Evolutionary conservation across 1,140 invertebrate genomes (phyloP).

Genomic region (Sminthurides bifidus): DNA sequence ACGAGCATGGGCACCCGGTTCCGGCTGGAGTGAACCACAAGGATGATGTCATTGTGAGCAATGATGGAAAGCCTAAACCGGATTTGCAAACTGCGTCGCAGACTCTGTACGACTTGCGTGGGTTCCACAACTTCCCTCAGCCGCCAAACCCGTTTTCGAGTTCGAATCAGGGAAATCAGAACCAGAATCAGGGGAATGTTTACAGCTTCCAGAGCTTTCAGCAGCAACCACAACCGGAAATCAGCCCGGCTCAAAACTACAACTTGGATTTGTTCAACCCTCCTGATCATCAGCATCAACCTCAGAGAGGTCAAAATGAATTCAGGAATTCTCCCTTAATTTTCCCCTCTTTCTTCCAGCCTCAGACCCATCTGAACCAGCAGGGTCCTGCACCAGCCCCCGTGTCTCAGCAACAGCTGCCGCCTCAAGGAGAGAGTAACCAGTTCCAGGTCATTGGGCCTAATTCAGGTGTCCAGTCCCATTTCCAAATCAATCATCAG

Average conservation of each 20-base stretch:
- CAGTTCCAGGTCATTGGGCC: background rate
- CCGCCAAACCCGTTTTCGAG: conserved; percentile 7
- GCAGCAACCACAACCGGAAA: background rate
- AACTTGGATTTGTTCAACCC: too few species aligned
- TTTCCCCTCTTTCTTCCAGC: conserved; percentile 29
- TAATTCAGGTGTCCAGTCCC: background rate
- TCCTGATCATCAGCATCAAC: background rate
- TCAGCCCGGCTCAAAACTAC: background rate
- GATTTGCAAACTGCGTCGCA: conserved; percentile 23
- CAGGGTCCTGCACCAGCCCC: background rate
- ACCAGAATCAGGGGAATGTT: background rate
- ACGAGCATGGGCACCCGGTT: background rate
- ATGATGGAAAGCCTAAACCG: background rate
- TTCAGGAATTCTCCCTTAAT: conserved; percentile 21
- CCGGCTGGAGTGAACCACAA: background rate
- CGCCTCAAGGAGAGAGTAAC: background rate
- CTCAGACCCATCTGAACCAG: conserved; percentile 1
- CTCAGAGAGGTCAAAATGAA: background rate
- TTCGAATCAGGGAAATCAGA: too few species aligned
- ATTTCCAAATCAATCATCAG: background rate
- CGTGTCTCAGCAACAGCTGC: background rate
- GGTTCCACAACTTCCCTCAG: conserved; percentile 25
- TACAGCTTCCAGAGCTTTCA: background rate
- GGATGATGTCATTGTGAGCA: background rate
- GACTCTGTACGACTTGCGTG: conserved; percentile 29